phyloP scores from a whole-genome alignment of 2,888 invertebrate genomes.

The Phymatocera aterrima region DNA sequence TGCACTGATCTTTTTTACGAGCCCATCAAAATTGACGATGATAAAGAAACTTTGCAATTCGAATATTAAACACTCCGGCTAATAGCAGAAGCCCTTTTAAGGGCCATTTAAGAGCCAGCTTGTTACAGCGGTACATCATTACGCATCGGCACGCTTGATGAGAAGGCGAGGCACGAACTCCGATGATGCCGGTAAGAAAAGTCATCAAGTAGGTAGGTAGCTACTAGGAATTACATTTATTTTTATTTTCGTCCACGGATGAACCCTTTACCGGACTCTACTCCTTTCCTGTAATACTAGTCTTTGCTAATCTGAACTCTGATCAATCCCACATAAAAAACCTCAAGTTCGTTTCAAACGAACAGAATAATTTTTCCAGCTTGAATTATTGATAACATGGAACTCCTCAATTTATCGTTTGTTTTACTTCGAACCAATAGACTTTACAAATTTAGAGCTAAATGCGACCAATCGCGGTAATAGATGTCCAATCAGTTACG shows the following conservation, averaged over 20 bases:
- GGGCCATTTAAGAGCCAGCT: slow-evolving; percentile 31
- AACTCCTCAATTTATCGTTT: too few species aligned
- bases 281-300: slow-evolving; percentile 28
- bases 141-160: slow-evolving; percentile 32
- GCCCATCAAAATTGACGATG: slow-evolving; percentile 65
- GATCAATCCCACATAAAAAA: slow-evolving; percentile 7
- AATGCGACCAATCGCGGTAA: too few species aligned
- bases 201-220: slow-evolving; percentile 10
- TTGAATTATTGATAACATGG: not conserved
- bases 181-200: slow-evolving; percentile 4
- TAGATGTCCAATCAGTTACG: too few species aligned
- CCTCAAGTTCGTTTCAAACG: not conserved
- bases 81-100: slow-evolving; percentile 51
- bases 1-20: slow-evolving; percentile 61
- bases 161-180: slow-evolving; percentile 42
- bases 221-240: slow-evolving; percentile 34
- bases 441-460: too few species aligned
- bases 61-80: slow-evolving; percentile 63
- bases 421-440: too few species aligned
- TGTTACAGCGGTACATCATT: slow-evolving; percentile 39
- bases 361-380: not conserved
- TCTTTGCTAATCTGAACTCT: not conserved
- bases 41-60: slow-evolving; percentile 61
- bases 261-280: slow-evolving; percentile 29
- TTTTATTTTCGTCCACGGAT: not conserved